A percentile compares a stretch with the other conserved stretches of the same genome.
Conservation (phyloP, 1,140 invertebrate species). For the Sitobion miscanthi region DNA sequence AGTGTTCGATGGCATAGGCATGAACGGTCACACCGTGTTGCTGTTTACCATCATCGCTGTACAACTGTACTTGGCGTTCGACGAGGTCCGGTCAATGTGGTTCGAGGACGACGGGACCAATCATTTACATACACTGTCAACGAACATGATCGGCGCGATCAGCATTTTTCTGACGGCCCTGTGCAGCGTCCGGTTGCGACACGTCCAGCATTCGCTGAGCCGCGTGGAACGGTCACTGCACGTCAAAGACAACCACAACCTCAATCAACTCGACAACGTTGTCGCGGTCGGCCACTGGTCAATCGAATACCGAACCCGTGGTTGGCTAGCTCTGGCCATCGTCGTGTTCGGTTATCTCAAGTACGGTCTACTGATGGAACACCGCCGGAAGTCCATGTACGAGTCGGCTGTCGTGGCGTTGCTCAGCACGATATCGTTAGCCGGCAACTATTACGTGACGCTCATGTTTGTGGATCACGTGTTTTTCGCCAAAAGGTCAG, state of each 20-base stretch:
- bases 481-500: neutral
- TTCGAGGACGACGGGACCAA: neutral
- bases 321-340: neutral
- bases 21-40: neutral
- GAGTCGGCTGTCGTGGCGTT: neutral
- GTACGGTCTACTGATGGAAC: neutral
- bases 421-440: neutral
- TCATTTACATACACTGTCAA: neutral
- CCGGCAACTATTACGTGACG: conserved; percentile 35
- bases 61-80: neutral
- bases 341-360: neutral
- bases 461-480: conserved; percentile 28
- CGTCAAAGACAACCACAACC: no score
- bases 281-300: neutral
- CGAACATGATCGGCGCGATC: neutral
- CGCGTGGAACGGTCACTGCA: neutral
- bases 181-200: neutral
- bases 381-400: no score
- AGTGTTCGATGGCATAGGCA: neutral
- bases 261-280: no score
- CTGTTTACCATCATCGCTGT: neutral
- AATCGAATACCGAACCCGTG: neutral
- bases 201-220: neutral
- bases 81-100: neutral
- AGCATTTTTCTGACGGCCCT: neutral